Conservation (phyloP, 2,797 vertebrate genomes). For the Pampus argenteus region DNA sequence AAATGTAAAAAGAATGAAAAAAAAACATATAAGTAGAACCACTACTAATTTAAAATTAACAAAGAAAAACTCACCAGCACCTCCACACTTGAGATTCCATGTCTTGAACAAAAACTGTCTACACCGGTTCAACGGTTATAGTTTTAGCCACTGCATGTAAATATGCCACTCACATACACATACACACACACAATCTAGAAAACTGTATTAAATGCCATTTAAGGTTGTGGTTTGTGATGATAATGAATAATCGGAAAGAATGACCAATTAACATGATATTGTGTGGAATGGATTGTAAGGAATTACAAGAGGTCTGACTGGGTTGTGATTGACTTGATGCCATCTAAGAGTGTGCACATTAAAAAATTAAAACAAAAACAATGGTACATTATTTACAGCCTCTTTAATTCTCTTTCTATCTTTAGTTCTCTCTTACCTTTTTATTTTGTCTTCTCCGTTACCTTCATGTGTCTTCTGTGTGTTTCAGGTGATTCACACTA, state of each 20-base stretch:
- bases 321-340: slow-evolving; percentile 5
- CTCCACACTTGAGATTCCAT: too few relatives aligned
- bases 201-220: too few relatives aligned
- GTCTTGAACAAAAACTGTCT: too few relatives aligned
- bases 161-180: too few relatives aligned
- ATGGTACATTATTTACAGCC: neutral
- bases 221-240: neutral
- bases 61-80: too few relatives aligned
- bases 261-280: neutral
- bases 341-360: neutral
- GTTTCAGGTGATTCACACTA: slow-evolving; percentile 91
- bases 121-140: too few relatives aligned
- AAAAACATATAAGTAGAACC: too few relatives aligned
- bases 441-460: neutral
- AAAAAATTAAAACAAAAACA: neutral
- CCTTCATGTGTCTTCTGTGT: slow-evolving; percentile 9
- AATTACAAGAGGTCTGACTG: neutral
- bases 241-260: neutral
- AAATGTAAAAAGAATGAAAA: too few relatives aligned
- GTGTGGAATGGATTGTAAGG: neutral
- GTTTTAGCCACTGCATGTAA: too few relatives aligned
- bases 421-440: neutral
- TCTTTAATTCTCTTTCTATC: neutral
- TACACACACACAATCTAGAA: too few relatives aligned
- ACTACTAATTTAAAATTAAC: too few relatives aligned